These are phyloP conservation scores for Megaustenia siamemsis DNA, from an alignment of 2,888 invertebrate species.

Conservation along the genomic window DNA sequence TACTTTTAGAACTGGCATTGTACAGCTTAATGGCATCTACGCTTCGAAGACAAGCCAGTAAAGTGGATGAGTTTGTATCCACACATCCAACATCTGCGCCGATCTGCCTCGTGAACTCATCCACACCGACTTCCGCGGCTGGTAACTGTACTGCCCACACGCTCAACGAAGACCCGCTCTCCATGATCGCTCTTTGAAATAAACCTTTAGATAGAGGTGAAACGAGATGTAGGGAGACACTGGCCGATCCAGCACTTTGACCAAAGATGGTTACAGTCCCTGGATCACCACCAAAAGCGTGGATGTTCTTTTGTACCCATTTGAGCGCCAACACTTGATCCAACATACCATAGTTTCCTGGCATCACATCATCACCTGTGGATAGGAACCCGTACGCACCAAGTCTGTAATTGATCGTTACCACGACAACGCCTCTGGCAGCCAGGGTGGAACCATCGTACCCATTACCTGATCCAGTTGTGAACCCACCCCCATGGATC, in stretches of 20 bases:
- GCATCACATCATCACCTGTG: constrained; percentile 41
- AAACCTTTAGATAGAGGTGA: constrained; percentile 32
- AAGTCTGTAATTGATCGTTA: constrained; percentile 32
- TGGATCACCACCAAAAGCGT: constrained; percentile 29
- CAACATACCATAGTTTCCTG: constrained; percentile 34
- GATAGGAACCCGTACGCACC: constrained; percentile 37
- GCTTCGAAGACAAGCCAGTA: neutral
- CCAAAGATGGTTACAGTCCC: constrained; percentile 34
- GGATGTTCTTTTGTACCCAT: constrained; percentile 45
- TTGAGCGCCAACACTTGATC: constrained; percentile 34
- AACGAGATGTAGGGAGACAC: constrained; percentile 10
- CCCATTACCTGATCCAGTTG: neutral
- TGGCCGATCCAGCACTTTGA: constrained; percentile 10
- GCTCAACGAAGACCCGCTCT: constrained; percentile 14
- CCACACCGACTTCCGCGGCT: neutral
- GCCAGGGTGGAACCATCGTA: constrained; percentile 31
- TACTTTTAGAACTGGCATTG: neutral
- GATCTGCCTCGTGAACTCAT: neutral
- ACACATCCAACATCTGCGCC: neutral
- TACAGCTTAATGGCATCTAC: neutral
- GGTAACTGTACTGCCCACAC: constrained; percentile 4
- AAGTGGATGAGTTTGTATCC: neutral
- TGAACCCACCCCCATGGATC: constrained; percentile 28
- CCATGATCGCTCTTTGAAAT: constrained; percentile 38
- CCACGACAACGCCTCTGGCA: neutral